These are phyloP conservation scores for Lasioglossum baleicum DNA, from an alignment of 1,140 invertebrate species.

Conservation along the genomic window DNA sequence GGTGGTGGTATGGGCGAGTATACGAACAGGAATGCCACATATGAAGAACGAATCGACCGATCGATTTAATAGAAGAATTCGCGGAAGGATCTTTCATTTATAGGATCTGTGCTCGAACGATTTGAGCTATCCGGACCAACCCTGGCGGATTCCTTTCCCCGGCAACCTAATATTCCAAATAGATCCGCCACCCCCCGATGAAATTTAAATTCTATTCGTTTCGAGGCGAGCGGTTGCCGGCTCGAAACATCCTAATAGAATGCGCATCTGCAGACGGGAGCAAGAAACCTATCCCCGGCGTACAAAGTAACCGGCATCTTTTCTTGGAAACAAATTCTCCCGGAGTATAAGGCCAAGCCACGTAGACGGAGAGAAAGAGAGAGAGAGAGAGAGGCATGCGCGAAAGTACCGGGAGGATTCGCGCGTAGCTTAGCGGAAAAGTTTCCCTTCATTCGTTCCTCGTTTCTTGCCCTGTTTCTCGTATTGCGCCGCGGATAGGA, in stretches of 20 bases:
- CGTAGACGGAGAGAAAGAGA: background rate
- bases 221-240: constrained; percentile 5
- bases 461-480: constrained; percentile 22
- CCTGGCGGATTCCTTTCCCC: background rate
- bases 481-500: background rate
- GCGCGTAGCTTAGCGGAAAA: constrained; percentile 38
- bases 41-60: background rate
- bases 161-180: background rate
- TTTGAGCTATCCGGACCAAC: background rate
- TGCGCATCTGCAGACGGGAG: constrained; percentile 12
- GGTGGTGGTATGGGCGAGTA: too few species aligned
- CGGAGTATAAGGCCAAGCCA: background rate
- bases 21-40: background rate
- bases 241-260: constrained; percentile 17
- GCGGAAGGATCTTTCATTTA: background rate
- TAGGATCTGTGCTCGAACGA: background rate
- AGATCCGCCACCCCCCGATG: background rate
- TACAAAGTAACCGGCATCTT: constrained; percentile 30
- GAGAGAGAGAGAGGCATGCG: background rate
- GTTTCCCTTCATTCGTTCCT: constrained; percentile 23
- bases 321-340: constrained; percentile 33
- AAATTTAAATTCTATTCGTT: constrained; percentile 32
- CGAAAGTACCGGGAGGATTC: constrained; percentile 12
- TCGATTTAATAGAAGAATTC: constrained; percentile 3
- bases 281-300: constrained; percentile 17